Percentiles rank a stretch among this genome's conserved stretches.
These are phyloP conservation scores for Channallabes apus DNA, from an alignment of 2,797 vertebrate species.

Conservation along the genomic window DNA sequence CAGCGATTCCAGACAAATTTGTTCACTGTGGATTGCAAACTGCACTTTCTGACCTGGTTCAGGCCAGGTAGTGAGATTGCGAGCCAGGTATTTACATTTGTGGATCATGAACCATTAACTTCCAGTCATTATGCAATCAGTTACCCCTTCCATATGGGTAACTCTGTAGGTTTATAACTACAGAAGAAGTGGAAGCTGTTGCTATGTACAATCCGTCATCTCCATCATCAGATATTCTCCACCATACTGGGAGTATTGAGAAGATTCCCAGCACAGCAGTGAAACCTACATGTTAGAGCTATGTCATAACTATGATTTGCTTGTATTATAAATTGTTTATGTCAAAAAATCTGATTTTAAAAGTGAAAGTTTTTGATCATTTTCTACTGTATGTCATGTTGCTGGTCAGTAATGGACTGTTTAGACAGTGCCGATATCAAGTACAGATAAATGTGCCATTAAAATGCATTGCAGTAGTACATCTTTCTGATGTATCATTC, in stretches of 20 bases:
- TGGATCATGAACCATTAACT: neutral
- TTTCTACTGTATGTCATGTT: neutral
- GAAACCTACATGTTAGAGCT: neutral
- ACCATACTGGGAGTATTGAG: neutral
- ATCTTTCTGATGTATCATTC: neutral
- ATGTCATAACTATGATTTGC: neutral
- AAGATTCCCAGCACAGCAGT: neutral
- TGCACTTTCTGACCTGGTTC: constrained; percentile 6
- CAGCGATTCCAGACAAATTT: constrained; percentile 20
- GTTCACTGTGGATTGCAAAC: neutral
- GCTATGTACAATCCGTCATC: neutral
- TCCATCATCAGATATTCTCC: neutral
- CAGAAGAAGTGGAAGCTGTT: neutral
- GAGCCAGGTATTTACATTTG: neutral
- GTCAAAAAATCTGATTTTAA: neutral
- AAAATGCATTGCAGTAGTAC: neutral
- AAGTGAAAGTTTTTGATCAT: neutral
- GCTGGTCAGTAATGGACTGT: constrained; percentile 7
- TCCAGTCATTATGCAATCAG: neutral
- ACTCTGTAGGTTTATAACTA: neutral
- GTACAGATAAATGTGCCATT: constrained; percentile 10
- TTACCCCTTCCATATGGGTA: constrained; percentile 4
- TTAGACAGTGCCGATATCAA: neutral
- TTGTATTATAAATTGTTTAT: neutral
- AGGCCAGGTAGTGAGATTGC: neutral